Conservation (phyloP, 2,113 vertebrate species). For the Triplophysa tibetana region DNA sequence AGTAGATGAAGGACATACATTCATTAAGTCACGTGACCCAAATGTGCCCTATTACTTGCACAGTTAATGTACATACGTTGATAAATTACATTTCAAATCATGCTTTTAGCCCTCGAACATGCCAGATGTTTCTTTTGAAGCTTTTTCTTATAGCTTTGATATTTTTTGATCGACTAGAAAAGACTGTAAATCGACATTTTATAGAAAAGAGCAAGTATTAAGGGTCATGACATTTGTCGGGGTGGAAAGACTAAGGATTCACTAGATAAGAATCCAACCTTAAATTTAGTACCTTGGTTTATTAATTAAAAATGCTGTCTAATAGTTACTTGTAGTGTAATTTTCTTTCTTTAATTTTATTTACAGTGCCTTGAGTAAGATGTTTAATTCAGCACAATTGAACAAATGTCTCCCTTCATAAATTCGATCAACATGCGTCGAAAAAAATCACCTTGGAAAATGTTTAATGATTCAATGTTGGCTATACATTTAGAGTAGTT, state of each 20-base stretch:
- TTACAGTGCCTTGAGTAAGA: background rate
- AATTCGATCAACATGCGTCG: background rate
- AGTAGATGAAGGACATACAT: conserved; percentile 7
- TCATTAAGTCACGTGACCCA: background rate
- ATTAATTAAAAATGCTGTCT: background rate
- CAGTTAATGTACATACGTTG: background rate
- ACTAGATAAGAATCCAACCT: background rate
- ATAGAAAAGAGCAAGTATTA: conserved; percentile 12
- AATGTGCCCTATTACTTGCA: background rate
- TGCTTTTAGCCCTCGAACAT: background rate
- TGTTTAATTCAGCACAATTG: background rate
- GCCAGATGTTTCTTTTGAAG: background rate
- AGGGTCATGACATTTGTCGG: background rate
- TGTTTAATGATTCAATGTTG: no score
- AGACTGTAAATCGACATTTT: background rate
- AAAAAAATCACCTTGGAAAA: no score
- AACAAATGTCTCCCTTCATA: background rate
- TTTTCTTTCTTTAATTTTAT: background rate
- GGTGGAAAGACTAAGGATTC: background rate
- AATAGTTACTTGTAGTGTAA: background rate
- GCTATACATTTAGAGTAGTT: no score
- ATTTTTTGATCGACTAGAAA: background rate
- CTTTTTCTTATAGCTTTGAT: background rate
- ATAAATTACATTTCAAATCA: background rate
- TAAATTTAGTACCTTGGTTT: conserved; percentile 4